Evolutionary conservation across 1,140 invertebrate genomes (phyloP).

Genomic region (Diabrotica undecimpunctata): DNA sequence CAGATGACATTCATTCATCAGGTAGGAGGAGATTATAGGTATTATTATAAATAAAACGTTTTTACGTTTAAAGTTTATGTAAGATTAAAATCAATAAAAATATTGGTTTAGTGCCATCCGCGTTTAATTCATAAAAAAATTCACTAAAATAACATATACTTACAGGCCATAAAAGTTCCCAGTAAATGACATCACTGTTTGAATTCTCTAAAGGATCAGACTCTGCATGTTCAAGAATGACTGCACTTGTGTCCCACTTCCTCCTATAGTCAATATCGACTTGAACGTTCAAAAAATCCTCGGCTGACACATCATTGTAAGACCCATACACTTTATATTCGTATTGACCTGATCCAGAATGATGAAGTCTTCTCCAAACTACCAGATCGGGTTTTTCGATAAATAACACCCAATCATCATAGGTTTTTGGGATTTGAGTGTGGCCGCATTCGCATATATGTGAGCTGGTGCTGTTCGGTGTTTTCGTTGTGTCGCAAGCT

Average conservation of each 20-base stretch:
- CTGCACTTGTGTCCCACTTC: conserved; percentile 77
- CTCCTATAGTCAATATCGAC: conserved; percentile 74
- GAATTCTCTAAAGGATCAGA: conserved; percentile 54
- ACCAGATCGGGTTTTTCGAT: conserved; percentile 75
- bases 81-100: too few species aligned
- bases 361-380: conserved; percentile 73
- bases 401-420: conserved; percentile 71
- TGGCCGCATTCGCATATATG: conserved; percentile 25
- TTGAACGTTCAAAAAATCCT: conserved; percentile 78
- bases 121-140: too few species aligned
- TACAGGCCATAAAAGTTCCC: conserved; percentile 85
- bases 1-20: too few species aligned
- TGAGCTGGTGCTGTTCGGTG: conserved; percentile 15
- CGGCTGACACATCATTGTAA: conserved; percentile 71
- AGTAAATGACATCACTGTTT: conserved; percentile 75
- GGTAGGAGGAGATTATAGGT: too few species aligned
- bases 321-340: conserved; percentile 84
- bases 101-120: too few species aligned
- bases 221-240: conserved; percentile 65
- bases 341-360: conserved; percentile 63
- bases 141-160: conserved; percentile 37
- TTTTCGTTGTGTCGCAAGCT: conserved; percentile 35
- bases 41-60: too few species aligned
- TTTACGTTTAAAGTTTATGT: too few species aligned
- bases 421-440: conserved; percentile 32